Percentiles rank a stretch among this genome's conserved stretches.
Conservation (phyloP, 2,888 invertebrate species). For the Torymus auratus region DNA sequence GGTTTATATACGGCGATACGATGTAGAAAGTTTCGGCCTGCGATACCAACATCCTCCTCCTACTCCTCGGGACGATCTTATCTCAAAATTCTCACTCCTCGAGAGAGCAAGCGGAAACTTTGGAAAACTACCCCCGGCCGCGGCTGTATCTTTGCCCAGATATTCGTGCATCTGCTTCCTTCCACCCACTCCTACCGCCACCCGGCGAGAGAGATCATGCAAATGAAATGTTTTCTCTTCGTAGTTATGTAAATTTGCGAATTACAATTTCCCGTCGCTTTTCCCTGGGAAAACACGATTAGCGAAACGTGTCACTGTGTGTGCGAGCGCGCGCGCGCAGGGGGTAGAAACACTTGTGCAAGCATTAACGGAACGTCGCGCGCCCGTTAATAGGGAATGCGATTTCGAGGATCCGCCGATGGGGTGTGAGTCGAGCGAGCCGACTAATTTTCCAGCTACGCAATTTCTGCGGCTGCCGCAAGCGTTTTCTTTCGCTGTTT, state of each 20-base stretch:
- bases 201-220: slow-evolving; percentile 46
- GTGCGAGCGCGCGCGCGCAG: background rate
- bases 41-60: slow-evolving; percentile 6
- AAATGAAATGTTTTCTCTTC: slow-evolving; percentile 57
- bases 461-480: slow-evolving; percentile 8
- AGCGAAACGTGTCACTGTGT: slow-evolving; percentile 50
- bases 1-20: slow-evolving; percentile 39
- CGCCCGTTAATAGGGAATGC: slow-evolving; percentile 41
- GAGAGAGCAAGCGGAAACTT: slow-evolving; percentile 38
- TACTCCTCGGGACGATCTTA: slow-evolving; percentile 39
- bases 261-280: slow-evolving; percentile 52
- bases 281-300: slow-evolving; percentile 55
- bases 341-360: slow-evolving; percentile 23
- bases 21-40: slow-evolving; percentile 44
- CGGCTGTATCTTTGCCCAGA: slow-evolving; percentile 42
- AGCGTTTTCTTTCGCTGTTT: slow-evolving; percentile 8
- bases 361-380: slow-evolving; percentile 28
- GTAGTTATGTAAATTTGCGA: slow-evolving; percentile 56
- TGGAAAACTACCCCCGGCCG: slow-evolving; percentile 43
- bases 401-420: slow-evolving; percentile 33
- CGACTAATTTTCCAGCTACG: slow-evolving; percentile 38
- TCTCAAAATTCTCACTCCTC: slow-evolving; percentile 43
- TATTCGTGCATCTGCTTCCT: slow-evolving; percentile 49
- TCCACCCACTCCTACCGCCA: background rate
- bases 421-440: slow-evolving; percentile 2